Evolutionary conservation across 2,113 vertebrate genomes (phyloP).

Genomic region (Pomatorhinus ruficollis): DNA sequence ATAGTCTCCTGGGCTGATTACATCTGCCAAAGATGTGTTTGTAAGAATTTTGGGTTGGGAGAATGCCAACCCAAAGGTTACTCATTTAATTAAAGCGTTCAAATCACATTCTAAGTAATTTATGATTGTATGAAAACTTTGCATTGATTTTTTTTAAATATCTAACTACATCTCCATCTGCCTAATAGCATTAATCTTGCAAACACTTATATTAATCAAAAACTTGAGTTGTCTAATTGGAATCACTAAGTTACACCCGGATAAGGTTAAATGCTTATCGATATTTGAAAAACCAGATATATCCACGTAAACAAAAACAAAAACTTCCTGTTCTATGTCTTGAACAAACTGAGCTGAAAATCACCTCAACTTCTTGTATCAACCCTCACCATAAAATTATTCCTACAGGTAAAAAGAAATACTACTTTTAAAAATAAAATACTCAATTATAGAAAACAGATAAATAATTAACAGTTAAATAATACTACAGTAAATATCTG

Average conservation of each 20-base stretch:
- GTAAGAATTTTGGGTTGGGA: background rate
- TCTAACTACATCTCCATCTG: background rate
- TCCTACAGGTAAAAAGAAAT: background rate
- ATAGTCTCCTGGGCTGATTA: background rate
- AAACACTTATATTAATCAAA: background rate
- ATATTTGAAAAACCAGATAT: background rate
- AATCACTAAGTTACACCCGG: background rate
- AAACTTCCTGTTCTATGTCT: background rate
- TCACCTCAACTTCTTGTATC: background rate
- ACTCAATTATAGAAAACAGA: background rate
- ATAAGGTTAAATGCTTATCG: background rate
- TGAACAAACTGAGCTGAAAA: background rate
- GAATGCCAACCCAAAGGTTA: background rate
- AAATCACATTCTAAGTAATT: background rate
- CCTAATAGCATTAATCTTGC: background rate
- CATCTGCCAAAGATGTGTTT: background rate
- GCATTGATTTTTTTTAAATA: background rate
- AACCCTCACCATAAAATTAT: background rate
- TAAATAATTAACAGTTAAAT: background rate
- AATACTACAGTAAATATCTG: background rate
- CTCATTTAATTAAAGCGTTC: background rate
- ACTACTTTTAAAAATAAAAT: background rate
- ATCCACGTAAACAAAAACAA: background rate
- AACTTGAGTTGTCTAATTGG: background rate
- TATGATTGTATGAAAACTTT: background rate